Evolutionary conservation across 2,113 vertebrate genomes (phyloP).

Genomic region (Nanorana parkeri): DNA sequence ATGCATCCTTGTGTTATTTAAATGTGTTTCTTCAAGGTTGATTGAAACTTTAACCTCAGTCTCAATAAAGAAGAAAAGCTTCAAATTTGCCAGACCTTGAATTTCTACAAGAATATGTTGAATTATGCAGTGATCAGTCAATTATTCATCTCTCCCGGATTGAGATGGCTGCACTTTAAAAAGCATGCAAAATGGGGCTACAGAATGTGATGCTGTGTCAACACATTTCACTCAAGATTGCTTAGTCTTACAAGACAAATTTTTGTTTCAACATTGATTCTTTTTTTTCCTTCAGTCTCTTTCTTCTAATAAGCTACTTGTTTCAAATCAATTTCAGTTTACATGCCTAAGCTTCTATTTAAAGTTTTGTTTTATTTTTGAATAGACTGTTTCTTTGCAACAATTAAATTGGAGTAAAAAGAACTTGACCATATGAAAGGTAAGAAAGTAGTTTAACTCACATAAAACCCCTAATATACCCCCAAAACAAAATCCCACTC

Average conservation of each 20-base stretch:
- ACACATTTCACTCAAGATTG: constrained; percentile 98
- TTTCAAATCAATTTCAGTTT: constrained; percentile 84
- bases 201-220: constrained; percentile 94
- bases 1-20: constrained; percentile 94
- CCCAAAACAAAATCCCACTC: too few species aligned
- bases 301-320: constrained; percentile 86
- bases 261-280: constrained; percentile 96
- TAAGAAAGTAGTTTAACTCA: not conserved
- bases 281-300: constrained; percentile 78
- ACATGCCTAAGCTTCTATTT: constrained; percentile 76
- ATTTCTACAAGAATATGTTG: constrained; percentile 98
- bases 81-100: constrained; percentile 98
- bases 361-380: constrained; percentile 19
- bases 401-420: constrained; percentile 3
- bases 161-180: constrained; percentile 95
- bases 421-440: not conserved
- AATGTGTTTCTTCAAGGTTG: constrained; percentile 98
- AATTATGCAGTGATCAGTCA: constrained; percentile 99
- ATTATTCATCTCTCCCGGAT: constrained; percentile 97
- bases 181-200: constrained; percentile 95
- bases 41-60: constrained; percentile 99
- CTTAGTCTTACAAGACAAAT: constrained; percentile 89
- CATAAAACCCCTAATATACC: too few species aligned
- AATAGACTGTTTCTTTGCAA: not conserved
- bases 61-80: constrained; percentile 93